These are phyloP conservation scores for Dendrocincla tyrannina DNA, from an alignment of 2,797 vertebrate species.

Conservation along the genomic window DNA sequence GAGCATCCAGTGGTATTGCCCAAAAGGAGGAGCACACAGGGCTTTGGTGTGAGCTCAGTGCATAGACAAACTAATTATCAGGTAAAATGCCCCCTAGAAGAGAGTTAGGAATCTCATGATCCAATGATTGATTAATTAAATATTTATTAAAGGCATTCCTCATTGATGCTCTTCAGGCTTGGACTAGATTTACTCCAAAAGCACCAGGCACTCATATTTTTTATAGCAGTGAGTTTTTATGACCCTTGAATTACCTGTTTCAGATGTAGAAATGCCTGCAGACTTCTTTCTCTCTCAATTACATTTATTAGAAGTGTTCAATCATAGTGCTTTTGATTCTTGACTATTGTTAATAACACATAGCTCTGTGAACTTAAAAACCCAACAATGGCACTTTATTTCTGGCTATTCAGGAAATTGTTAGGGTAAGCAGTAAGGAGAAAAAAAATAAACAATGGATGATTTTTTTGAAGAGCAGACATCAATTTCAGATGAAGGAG, in stretches of 20 bases:
- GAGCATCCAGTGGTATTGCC: rapidly evolving
- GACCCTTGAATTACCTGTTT: neutral
- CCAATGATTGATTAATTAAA: neutral
- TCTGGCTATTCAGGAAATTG: neutral
- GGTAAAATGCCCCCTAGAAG: neutral
- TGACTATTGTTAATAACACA: neutral
- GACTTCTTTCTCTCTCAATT: neutral
- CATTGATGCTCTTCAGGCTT: neutral
- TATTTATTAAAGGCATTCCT: neutral
- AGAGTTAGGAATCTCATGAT: neutral
- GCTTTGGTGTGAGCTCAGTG: neutral
- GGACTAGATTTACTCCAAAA: neutral
- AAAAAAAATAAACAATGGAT: neutral
- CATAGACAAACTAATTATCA: neutral
- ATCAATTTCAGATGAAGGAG: neutral
- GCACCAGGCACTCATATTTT: neutral
- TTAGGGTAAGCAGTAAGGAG: neutral
- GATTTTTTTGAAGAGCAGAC: neutral
- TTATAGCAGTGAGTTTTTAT: neutral
- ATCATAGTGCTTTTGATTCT: neutral
- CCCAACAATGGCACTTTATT: neutral
- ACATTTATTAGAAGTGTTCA: neutral
- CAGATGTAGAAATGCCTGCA: neutral
- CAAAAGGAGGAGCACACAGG: neutral
- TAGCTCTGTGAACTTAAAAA: neutral